Evolutionary conservation across 2,113 vertebrate species (phyloP).

Genomic region (Phodopus roborovskii): DNA sequence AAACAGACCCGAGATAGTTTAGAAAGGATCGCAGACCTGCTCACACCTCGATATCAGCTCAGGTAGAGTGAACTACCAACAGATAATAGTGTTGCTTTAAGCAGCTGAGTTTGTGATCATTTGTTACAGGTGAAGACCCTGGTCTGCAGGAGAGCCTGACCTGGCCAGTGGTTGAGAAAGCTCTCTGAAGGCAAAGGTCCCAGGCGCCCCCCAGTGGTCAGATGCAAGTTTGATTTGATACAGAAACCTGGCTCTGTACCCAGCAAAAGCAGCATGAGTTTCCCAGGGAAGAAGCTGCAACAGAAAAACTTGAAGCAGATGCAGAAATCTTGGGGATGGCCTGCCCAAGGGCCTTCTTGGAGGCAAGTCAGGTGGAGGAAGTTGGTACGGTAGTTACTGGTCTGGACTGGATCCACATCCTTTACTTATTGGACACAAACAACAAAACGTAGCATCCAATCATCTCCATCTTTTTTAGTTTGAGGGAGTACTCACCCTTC

Average conservation of each 20-base stretch:
- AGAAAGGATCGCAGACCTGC: background rate
- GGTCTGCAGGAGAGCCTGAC: background rate
- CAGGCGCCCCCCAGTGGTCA: background rate
- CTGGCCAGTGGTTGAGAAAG: background rate
- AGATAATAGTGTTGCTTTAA: background rate
- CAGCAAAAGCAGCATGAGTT: background rate
- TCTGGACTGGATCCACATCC: accelerated
- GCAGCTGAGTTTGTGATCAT: background rate
- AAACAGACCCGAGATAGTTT: accelerated
- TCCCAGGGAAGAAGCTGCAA: background rate
- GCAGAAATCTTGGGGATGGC: background rate
- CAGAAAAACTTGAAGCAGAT: background rate
- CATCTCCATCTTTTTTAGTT: background rate
- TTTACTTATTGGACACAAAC: background rate
- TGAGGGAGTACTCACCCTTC: background rate
- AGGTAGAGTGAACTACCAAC: background rate
- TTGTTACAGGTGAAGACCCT: background rate
- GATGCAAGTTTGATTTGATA: background rate
- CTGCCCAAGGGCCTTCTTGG: background rate
- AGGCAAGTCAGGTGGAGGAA: background rate
- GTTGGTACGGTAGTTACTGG: background rate
- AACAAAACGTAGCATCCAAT: accelerated
- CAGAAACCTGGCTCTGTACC: background rate
- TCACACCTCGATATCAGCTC: background rate
- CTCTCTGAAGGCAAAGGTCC: background rate